Percentiles rank a stretch among this genome's conserved stretches.
Conservation (phyloP, 2,888 invertebrate genomes). For the Cryptophagus acutangulus region DNA sequence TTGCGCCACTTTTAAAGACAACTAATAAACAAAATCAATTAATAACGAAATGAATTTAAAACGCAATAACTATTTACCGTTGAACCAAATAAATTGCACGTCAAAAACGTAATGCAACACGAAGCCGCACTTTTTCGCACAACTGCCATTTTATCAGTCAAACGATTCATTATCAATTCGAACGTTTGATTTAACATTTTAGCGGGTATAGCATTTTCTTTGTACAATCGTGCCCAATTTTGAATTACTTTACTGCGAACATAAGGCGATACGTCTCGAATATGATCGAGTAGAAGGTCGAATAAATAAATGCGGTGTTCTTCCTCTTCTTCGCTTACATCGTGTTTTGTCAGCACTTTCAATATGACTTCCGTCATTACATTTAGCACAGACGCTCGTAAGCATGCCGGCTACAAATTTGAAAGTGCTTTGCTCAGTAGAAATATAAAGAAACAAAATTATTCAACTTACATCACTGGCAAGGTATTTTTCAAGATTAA, state of each 20-base stretch:
- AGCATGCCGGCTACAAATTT: conserved; percentile 57
- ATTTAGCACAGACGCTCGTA: conserved; percentile 77
- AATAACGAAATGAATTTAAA: conserved; percentile 6
- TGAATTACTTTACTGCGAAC: conserved; percentile 77
- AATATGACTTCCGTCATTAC: conserved; percentile 77
- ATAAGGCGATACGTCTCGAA: conserved; percentile 78
- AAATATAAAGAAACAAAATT: conserved; percentile 2
- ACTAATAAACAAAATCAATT: conserved; percentile 36
- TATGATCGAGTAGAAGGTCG: conserved; percentile 73
- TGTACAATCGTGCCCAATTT: conserved; percentile 75
- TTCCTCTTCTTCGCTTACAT: conserved; percentile 40
- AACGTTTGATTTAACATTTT: conserved; percentile 64
- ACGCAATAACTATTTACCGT: conserved; percentile 56
- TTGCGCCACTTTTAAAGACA: conserved; percentile 49
- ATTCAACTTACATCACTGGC: conserved; percentile 37
- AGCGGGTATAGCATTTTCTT: conserved; percentile 74
- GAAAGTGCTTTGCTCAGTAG: no score
- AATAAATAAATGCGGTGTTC: conserved; percentile 69
- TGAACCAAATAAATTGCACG: conserved; percentile 81
- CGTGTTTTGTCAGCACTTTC: conserved; percentile 67
- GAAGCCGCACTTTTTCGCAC: conserved; percentile 83
- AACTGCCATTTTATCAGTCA: conserved; percentile 76
- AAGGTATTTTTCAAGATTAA: conserved; percentile 40
- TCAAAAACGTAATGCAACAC: conserved; percentile 70
- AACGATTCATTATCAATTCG: conserved; percentile 61